Evolutionary conservation across 2,888 invertebrate genomes (phyloP), one percentile per base, ranked within the genome.

Genomic region (Nymphalis polychloros): DNA sequence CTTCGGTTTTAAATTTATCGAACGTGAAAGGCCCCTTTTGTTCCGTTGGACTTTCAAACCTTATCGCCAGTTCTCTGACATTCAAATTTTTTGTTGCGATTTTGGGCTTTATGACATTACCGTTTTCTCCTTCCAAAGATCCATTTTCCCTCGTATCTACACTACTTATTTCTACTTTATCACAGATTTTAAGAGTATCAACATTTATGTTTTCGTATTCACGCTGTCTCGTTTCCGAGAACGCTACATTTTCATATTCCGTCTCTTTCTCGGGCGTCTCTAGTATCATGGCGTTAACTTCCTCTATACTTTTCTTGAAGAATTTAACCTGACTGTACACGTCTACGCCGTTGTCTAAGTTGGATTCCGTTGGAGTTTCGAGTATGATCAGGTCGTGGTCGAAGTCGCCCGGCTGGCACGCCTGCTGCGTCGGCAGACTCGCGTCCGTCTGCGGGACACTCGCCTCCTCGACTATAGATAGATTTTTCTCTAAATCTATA

Each of bases 281-380:
- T 3, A 89, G 68, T 1, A 92, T 79, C 85, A 92, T 85, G 13
- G 92, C 95, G 80, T 96, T 96, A 0, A 96, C 95, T 85, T 96
- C 96, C 57, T 95, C 95, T 52, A 96, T 95, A 27, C 79, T 79
- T 75, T 95, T 93, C 52, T 95, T 93, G 76, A 96, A 95, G 80
- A 96, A 95, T 77, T 96, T 96, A 0, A 96, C 96, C 92, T 96
- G 94, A 75, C 96, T 96, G 78, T 96, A 96, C 0, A 96, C 94
- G 64, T 93, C 93, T 3, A 90, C 75, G 63, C 89, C 89, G 57
- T 90, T 89, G 6, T 85, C 81, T 35, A 89, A 86, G 23, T 80
- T 63, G 0, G 83, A 79, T 73, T 94, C 94, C 73, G 94, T 92
- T 8, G 94, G 93, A 0, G 94, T 94, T 82, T 94, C 94, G 70